Conservation (phyloP, 2,797 vertebrate species). For the Meda fulgida region DNA sequence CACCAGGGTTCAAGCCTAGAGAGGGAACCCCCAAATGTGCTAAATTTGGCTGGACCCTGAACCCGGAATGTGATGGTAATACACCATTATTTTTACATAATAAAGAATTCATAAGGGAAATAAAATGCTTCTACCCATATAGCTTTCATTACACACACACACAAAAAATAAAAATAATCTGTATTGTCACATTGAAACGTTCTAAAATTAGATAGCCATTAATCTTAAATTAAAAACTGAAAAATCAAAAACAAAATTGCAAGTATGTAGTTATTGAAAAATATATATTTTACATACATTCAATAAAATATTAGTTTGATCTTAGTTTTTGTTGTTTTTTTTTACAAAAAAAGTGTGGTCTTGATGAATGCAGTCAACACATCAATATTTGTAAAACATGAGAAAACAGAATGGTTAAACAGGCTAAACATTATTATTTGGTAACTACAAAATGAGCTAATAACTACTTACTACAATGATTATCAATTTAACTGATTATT, state of each 20-base stretch:
- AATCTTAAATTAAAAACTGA: too few relatives aligned
- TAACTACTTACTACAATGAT: background rate
- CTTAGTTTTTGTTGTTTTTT: too few relatives aligned
- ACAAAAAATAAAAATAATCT: too few relatives aligned
- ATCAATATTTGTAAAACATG: background rate
- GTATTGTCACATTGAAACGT: too few relatives aligned
- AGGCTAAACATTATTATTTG: background rate
- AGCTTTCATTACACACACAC: too few relatives aligned
- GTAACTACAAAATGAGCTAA: background rate
- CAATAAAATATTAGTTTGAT: background rate
- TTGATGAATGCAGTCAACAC: background rate
- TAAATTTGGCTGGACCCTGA: slow-evolving; percentile 52
- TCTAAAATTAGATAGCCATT: background rate
- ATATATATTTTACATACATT: background rate
- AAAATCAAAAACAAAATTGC: background rate
- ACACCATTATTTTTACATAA: background rate
- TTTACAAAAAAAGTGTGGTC: too few relatives aligned
- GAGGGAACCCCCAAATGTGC: slow-evolving; percentile 48
- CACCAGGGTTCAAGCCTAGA: background rate
- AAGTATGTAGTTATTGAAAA: background rate
- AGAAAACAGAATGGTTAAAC: background rate
- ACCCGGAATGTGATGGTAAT: slow-evolving; percentile 58
- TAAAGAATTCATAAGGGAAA: too few relatives aligned
- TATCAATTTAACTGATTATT: background rate
- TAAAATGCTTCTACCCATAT: background rate